These are phyloP conservation scores for Toxotes lorentzi DNA, from an alignment of 2,797 vertebrate species.

Conservation along the genomic window DNA sequence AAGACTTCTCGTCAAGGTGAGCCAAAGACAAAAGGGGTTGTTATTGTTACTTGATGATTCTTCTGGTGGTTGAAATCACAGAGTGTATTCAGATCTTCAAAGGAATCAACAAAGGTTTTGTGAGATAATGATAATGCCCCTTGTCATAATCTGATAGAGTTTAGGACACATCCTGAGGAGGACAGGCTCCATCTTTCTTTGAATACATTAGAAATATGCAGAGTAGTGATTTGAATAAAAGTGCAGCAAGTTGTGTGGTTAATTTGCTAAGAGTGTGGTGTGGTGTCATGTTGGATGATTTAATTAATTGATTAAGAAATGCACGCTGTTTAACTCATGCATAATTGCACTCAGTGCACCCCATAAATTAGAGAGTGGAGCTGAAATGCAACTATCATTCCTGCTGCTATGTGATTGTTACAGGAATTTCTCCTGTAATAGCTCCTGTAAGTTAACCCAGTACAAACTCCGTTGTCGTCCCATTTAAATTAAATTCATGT, in stretches of 20 bases:
- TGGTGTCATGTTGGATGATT: slow-evolving; percentile 27
- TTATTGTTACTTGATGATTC: not conserved
- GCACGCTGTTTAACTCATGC: slow-evolving; percentile 22
- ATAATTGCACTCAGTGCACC: slow-evolving; percentile 24
- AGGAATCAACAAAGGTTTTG: not conserved
- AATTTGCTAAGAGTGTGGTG: slow-evolving; percentile 14
- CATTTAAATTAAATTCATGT: not conserved
- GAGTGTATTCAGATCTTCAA: not conserved
- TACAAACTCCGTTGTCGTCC: not conserved
- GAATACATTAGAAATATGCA: not conserved
- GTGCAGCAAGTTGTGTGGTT: not conserved
- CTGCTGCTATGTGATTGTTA: slow-evolving; percentile 14
- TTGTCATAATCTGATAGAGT: not conserved
- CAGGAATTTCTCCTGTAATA: not conserved
- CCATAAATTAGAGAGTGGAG: slow-evolving; percentile 27
- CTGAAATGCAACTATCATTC: slow-evolving; percentile 16
- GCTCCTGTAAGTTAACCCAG: not conserved
- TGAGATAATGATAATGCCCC: not conserved
- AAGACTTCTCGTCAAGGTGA: slow-evolving; percentile 97
- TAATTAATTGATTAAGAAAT: slow-evolving; percentile 33
- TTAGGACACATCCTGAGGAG: not conserved
- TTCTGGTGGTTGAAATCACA: not conserved
- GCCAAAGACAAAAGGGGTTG: slow-evolving; percentile 36
- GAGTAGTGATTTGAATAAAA: not conserved
- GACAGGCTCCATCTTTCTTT: not conserved